Evolutionary conservation across 2,888 invertebrate genomes (phyloP), one percentile per base, ranked within the genome.

Genomic region (Trachelus tabidus): DNA sequence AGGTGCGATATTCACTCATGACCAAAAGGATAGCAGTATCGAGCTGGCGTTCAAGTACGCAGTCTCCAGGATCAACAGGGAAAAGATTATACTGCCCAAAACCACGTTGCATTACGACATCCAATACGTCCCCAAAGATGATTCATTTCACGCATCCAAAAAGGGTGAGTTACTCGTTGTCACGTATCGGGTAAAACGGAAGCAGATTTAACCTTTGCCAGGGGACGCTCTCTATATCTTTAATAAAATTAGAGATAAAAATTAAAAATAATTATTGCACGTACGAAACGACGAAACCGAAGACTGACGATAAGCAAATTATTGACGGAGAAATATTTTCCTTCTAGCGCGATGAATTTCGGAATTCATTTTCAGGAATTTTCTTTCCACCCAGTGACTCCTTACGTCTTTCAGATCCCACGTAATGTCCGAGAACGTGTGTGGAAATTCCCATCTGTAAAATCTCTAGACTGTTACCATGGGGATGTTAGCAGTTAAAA

Each of bases 1-100:
- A 96, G 96, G 96, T 87, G 96, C 96, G 56, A 94, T 96, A 87
- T 96, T 96, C 92, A 94, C 94, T 79, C 95, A 95, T 89, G 95
- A 95, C 87, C 94, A 95, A 89, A 94, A 93, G 89, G 94, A 95
- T 89, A 94, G 94, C 86, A 94, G 94, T 83, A 94, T 94, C 73
- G 96, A 96, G 91, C 92, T 95, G 84, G 96, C 96, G 77, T 96
- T 97, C 92, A 95, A 95, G 90, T 96, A 96, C 92, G 96, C 96
- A 79, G 95, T 96, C 35, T 94, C 96, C 91, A 94, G 94, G 87
- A 94, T 97, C 86, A 97, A 97, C 92, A 94, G 94, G 84, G 95
- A 96, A 89, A 94, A 94, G 87, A 93, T 94, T 80, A 92, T 96
- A 75, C 92, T 97, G 82, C 95, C 96, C 23, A 94, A 95, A 85